A percentile compares a stretch with the other conserved stretches of the same genome.
Conservation (phyloP, 2,888 invertebrate genomes). For the Coleophora deauratella region DNA sequence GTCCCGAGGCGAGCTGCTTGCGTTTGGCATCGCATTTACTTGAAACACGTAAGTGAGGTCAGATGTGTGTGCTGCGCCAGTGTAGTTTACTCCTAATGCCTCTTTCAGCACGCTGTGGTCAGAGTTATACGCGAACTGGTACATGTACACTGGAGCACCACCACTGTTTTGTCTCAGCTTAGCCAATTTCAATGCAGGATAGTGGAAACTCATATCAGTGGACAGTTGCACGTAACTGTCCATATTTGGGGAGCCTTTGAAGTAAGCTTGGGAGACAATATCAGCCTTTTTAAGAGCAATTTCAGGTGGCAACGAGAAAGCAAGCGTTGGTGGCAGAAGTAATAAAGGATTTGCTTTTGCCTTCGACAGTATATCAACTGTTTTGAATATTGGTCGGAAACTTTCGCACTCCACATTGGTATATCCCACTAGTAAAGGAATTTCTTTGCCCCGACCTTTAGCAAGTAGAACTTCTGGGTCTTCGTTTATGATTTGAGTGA, state of each 20-base stretch:
- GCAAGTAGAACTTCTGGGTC: slow-evolving; percentile 44
- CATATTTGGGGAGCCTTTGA: slow-evolving; percentile 24
- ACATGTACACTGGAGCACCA: slow-evolving; percentile 63
- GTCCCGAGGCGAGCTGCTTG: slow-evolving; percentile 11
- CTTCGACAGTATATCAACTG: slow-evolving; percentile 32
- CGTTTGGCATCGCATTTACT: slow-evolving; percentile 26
- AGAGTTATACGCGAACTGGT: slow-evolving; percentile 68
- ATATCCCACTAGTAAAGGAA: slow-evolving; percentile 50
- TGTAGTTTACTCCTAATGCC: slow-evolving; percentile 36
- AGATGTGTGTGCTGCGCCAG: slow-evolving; percentile 75
- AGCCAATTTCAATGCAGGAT: slow-evolving; percentile 44
- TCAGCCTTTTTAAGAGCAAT: slow-evolving; percentile 22
- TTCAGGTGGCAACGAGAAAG: slow-evolving; percentile 26
- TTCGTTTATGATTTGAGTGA: slow-evolving; percentile 43
- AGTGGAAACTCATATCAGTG: slow-evolving; percentile 41
- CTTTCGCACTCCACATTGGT: slow-evolving; percentile 49
- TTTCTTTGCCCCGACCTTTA: slow-evolving; percentile 38
- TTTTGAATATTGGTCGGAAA: slow-evolving; percentile 38
- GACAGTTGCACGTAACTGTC: slow-evolving; percentile 38
- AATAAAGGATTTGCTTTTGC: slow-evolving; percentile 29
- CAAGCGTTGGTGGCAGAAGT: slow-evolving; percentile 28
- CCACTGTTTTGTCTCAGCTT: slow-evolving; percentile 22
- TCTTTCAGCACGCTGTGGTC: slow-evolving; percentile 60
- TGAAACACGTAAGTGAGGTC: slow-evolving; percentile 73
- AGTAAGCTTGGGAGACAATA: slow-evolving; percentile 33